A percentile compares a stretch with the other conserved stretches of the same genome.
Evolutionary conservation across 1,140 invertebrate species (phyloP).

Genomic region (Drosophila kepulauana): DNA sequence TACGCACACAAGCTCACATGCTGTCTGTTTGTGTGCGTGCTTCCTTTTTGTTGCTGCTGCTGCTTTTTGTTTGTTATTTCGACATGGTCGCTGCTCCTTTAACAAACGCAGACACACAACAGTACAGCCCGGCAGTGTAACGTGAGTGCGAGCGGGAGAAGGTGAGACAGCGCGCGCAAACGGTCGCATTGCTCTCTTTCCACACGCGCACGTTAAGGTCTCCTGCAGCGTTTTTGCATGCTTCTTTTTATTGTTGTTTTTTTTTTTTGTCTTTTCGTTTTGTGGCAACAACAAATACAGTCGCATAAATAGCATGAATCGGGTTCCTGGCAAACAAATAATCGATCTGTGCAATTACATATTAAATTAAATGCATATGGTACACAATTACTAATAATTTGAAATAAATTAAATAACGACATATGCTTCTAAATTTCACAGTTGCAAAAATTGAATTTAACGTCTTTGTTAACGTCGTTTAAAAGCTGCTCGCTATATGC

Average conservation of each 20-base stretch:
- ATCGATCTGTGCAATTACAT: background rate
- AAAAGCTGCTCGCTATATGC: slow-evolving; percentile 38
- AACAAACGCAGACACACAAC: slow-evolving; percentile 23
- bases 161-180: background rate
- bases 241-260: slow-evolving; percentile 27
- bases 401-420: background rate
- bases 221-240: slow-evolving; percentile 57
- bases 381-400: background rate
- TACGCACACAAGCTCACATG: slow-evolving; percentile 11
- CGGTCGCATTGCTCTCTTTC: slow-evolving; percentile 18
- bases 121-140: slow-evolving; percentile 11
- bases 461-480: background rate
- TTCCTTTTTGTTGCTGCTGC: slow-evolving; percentile 55
- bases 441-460: slow-evolving; percentile 4
- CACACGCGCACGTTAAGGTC: slow-evolving; percentile 33
- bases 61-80: slow-evolving; percentile 52
- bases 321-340: background rate
- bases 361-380: background rate
- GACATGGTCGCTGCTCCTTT: slow-evolving; percentile 43
- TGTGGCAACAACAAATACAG: slow-evolving; percentile 7
- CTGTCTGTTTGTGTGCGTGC: slow-evolving; percentile 22
- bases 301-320: background rate
- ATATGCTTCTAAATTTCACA: background rate
- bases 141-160: slow-evolving; percentile 19
- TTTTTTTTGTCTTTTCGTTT: slow-evolving; percentile 1